A percentile compares a stretch with the other conserved stretches of the same genome.
These are phyloP conservation scores for Seriola dumerili DNA, from an alignment of 2,113 vertebrate species.

Conservation along the genomic window DNA sequence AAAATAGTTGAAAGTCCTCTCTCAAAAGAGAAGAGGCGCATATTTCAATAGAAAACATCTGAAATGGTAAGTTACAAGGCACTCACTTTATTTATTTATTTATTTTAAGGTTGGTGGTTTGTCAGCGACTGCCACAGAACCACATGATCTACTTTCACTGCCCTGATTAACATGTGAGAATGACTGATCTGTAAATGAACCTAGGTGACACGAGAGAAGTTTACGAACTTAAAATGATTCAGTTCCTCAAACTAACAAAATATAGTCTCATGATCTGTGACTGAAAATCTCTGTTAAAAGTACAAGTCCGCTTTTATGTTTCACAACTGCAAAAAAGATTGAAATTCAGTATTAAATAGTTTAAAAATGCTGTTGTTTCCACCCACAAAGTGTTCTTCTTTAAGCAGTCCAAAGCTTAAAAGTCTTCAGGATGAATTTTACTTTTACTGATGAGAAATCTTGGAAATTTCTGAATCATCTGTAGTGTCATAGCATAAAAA, in stretches of 20 bases:
- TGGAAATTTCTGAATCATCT: background rate
- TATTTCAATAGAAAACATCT: background rate
- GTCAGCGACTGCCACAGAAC: constrained; percentile 32
- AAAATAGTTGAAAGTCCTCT: background rate
- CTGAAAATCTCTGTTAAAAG: background rate
- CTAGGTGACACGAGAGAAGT: background rate
- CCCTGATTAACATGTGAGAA: background rate
- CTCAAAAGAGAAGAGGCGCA: background rate
- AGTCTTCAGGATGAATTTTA: background rate
- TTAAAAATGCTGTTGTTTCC: background rate
- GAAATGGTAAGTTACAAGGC: constrained; percentile 22
- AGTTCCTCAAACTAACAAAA: constrained; percentile 34
- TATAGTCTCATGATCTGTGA: constrained; percentile 11
- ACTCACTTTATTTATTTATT: background rate
- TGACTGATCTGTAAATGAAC: background rate
- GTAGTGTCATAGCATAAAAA: background rate
- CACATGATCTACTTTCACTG: constrained; percentile 1
- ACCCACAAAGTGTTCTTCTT: background rate
- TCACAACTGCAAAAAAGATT: background rate
- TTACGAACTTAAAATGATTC: constrained; percentile 12
- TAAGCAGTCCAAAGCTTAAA: background rate
- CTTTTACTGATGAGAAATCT: background rate
- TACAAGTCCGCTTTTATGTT: background rate
- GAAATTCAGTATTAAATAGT: background rate
- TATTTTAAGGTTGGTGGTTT: background rate